Base-by-base conservation (phyloP, 92 coral and sea anemone species). In the Zoanthus gigantus region DNA sequence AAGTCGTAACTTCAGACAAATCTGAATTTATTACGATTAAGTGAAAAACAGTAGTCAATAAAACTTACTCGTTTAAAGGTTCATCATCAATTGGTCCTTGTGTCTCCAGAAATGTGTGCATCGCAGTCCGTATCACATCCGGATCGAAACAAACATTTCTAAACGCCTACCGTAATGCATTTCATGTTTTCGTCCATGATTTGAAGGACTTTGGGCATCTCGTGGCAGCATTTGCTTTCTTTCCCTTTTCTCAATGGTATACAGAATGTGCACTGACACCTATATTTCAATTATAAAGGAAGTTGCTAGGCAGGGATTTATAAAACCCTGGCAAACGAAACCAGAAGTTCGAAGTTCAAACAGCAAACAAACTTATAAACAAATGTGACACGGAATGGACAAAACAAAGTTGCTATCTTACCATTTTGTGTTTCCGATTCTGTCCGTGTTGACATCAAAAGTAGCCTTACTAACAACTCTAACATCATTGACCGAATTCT, bases 211-310 rank as follows among this genome's bases (percentile, higher is more conserved):
- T 23, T 1, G 10, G 47, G 84, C 32, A 77, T 77, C 68, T 54
- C 71, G 0, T 18, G 28, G 28, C 68, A 29, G 10, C 67, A 56
- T n/a, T 42, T 13, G 11, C 71, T 58, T 14, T 78, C 83, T 78
- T 78, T 78, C 3, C 83, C 83, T 37, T 78, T n/a, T 50, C 53
- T 2, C 42, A 37, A 37, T 1, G 42, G 42, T 1, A 37, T 37
- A 9, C 84, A 79, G 72, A 54, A 54, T 34, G 23, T 66, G 58
- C 84, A 79, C 72, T 79, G 84, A 63, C 84, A 65, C 74, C 57
- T 80, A 50, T 50, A 76, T 76, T 50, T 11, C 63, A 52, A 52
- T 44, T 76, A 14, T 11, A 50, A 16, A 50, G 18, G 16, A 76
- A 50, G 46, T 52, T 23, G 1, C 50, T 76, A 8, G 11, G 45